Base-by-base conservation (phyloP, 1,140 invertebrate genomes). In the Hyles vespertilio region DNA sequence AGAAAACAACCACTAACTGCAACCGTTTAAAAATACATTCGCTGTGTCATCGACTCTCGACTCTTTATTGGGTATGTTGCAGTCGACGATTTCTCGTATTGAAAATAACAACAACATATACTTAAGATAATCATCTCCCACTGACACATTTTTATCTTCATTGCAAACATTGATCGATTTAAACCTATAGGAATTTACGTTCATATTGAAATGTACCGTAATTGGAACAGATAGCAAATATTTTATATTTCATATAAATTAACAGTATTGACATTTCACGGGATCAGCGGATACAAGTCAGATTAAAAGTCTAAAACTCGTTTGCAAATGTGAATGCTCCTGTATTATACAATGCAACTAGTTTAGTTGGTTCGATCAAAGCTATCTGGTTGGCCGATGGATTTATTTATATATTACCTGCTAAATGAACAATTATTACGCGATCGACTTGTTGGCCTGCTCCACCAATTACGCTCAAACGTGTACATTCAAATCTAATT, bases 1-100 rank as follows among this genome's bases (percentile, higher is more conserved):
- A 71, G 84, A 84, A 87, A 83, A 85, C 72, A 69, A 74, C 70
- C 69, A 72, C 73, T 85, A 82, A 88, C 77, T 81, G 67, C 75
- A 74, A 63, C 61, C 72, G 63, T 70, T 80, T 79, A 75, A 76
- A 79, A 77, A 77, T 74, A 80, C 68, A 79, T 77, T 76, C 69
- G 61, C 65, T 43, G 40, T 55, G 59, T 57, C 61, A 65, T 64
- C 58, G 57, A 70, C 72, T 72, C 67, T 69, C 61, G 57, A 72
- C 52, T 54, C 52, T 54, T 54, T 44, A 54, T 54, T 12, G 22
- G 22, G 52, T 45, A 44, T 32, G n/a, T 44, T 22, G 32, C 5
- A 51, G 5, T 40, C 33, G 11, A 9, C 32, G 8, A 54, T 54
- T 44, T 54, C 40, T 54, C 52, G 33, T 36, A 11, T 53, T 22